Evolutionary conservation across 2,888 invertebrate genomes (phyloP), one percentile per base, ranked within the genome.

Genomic region (Xestia c-nigrum): DNA sequence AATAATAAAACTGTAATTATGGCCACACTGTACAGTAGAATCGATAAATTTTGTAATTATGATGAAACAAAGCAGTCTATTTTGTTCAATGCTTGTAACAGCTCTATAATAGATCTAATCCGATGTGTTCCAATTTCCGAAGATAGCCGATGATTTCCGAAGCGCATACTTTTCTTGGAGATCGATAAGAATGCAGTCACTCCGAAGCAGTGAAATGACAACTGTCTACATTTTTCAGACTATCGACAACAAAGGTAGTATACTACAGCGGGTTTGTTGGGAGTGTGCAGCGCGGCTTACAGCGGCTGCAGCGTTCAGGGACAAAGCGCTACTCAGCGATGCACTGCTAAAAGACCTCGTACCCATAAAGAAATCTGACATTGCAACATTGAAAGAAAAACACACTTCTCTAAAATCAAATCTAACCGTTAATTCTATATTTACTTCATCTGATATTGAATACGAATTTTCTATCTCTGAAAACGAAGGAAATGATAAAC

Each of bases 251-350:
- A 43, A 38, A 24, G 9, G 4, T 9, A 50, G 10, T 0, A 38
- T 47, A 50, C 47, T 50, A 9, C 66, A 83, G 0, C 46, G 31
- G 3, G 14, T 83, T 1, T 79, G 79, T 24, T 79, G 83, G 83
- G 79, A 79, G 21, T 79, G 79, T 10, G 43, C 61, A 1, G 79
- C 79, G 0, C 61, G 79, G 0, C 79, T 79, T 3, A 14, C 55
- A 63, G 61, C 83, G 14, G 83, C 83, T 50, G 47, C 83, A 14
- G 55, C 77, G 1, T 79, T 79, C 21, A 63, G 24, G 43, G 47
- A 76, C 10, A 79, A 83, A 67, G 79, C 83, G 16, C n/a, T 79
- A 0, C 9, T 83, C 40, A 83, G 63, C 43, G 47, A 79, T 57
- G 0, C 21, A 14, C n/a, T 79, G 31, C 77, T 79, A 0, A 80